A percentile compares a stretch with the other conserved stretches of the same genome.
phyloP scores from a whole-genome alignment of 1,140 invertebrate genomes.

The Panagrolaimus sp. region DNA sequence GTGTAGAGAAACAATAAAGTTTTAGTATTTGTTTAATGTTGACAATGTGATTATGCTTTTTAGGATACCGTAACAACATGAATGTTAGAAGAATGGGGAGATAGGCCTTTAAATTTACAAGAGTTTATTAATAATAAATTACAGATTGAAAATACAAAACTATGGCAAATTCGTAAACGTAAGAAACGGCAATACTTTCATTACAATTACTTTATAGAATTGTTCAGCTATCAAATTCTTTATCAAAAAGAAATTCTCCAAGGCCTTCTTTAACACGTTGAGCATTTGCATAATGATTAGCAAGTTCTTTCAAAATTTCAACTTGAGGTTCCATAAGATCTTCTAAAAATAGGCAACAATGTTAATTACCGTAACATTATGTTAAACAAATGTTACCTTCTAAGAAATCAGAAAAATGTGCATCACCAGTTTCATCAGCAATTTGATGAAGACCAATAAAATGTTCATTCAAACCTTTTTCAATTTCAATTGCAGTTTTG shows the following conservation, averaged over 20 bases:
- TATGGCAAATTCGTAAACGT: no score
- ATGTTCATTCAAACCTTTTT: slow-evolving; percentile 72
- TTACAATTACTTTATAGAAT: no score
- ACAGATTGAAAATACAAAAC: no score
- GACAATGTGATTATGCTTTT: no score
- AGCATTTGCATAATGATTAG: slow-evolving; percentile 1
- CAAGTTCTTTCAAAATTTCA: slow-evolving; percentile 9
- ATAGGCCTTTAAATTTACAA: no score
- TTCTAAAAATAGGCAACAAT: not conserved
- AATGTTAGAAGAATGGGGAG: no score
- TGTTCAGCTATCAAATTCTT: slow-evolving; percentile 20
- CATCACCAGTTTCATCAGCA: slow-evolving; percentile 67
- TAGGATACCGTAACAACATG: no score
- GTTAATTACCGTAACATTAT: no score
- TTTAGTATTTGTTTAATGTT: no score
- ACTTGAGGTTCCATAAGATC: slow-evolving; percentile 21
- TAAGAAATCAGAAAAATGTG: slow-evolving; percentile 60
- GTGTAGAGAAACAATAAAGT: no score
- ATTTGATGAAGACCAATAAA: slow-evolving; percentile 68
- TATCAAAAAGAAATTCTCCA: slow-evolving; percentile 22
- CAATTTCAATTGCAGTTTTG: slow-evolving; percentile 68
- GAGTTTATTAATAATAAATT: no score
- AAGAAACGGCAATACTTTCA: no score
- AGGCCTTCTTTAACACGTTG: slow-evolving; percentile 11
- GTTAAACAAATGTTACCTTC: slow-evolving; percentile 8